Evolutionary conservation across 2,797 vertebrate genomes (phyloP), one percentile per base, ranked within the genome.

Genomic region (Hirundo rustica): DNA sequence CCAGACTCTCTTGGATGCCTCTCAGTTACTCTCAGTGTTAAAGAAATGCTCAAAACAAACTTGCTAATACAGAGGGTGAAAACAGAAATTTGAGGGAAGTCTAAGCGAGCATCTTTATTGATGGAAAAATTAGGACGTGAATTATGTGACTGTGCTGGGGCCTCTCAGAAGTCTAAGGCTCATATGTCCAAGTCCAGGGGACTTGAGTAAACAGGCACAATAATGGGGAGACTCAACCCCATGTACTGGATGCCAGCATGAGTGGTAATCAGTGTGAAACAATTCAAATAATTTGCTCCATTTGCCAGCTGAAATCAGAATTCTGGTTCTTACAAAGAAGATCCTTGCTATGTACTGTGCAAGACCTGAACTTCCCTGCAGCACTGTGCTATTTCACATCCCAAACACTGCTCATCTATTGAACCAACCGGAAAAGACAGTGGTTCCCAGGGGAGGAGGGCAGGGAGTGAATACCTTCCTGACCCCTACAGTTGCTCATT

Each of bases 401-500:
- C 83, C 78, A 85, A 92, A 76, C 77, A 17, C 71, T 30, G 44
- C 88, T 89, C 75, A 5, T 93, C 80, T 75, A 15, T 83, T 87
- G 94, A 92, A 34, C 27, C 77, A 62, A 29, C 64, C 67, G 45
- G 94, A 86, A 96, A 93, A 92, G 95, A 77, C 44, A 13, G 73
- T 38, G 50, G 34, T 30, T 95, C 96, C 93, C 95, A 45, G 68
- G 93, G 92, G 96, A 96, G 83, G 53, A 96, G 89, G 77, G 83
- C 92, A 91, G 91, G 44, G 55, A 95, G 83, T 76, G 83, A 96
- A 95, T 96, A 74, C 81, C 95, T 97, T 95, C 87, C 93, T 97
- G 93, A 95, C 88, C 94, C 82, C 86, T 71, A 72, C 89, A 96
- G 95, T 92, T 89, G 77, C 96, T 96, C 96, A 91, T 96, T 95